These are phyloP conservation scores for Cheilosia vulpina DNA, from an alignment of 2,888 invertebrate genomes.

Conservation along the genomic window DNA sequence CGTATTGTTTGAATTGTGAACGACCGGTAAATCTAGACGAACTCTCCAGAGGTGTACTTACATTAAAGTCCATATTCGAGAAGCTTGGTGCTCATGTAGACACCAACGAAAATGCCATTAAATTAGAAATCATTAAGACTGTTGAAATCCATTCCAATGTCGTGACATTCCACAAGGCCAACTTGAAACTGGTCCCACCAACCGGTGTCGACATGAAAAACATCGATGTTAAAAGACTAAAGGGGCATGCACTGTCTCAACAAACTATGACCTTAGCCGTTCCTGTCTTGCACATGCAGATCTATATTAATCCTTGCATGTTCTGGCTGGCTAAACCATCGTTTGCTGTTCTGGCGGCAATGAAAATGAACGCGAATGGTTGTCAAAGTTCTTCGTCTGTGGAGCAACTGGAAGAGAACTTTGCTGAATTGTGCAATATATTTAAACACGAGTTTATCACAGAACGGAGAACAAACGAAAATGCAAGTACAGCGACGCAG, in stretches of 20 bases:
- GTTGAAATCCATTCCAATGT: constrained; percentile 85
- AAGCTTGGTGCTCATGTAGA: constrained; percentile 84
- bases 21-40: constrained; percentile 80
- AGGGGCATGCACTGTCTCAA: constrained; percentile 87
- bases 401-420: constrained; percentile 34
- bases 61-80: constrained; percentile 80
- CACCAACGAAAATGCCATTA: constrained; percentile 82
- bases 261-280: constrained; percentile 88
- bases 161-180: constrained; percentile 78
- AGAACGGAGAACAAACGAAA: constrained; percentile 84
- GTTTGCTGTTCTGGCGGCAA: constrained; percentile 84
- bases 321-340: constrained; percentile 88
- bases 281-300: constrained; percentile 88
- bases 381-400: constrained; percentile 5
- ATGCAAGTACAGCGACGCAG: constrained; percentile 80
- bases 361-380: constrained; percentile 78
- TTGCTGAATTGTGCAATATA: constrained; percentile 83
- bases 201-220: constrained; percentile 80
- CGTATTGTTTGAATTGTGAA: constrained; percentile 79
- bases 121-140: constrained; percentile 85
- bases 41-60: constrained; percentile 77
- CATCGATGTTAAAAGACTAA: constrained; percentile 82
- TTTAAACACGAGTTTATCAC: constrained; percentile 88
- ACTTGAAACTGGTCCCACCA: constrained; percentile 79
- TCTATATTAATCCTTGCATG: constrained; percentile 90